Base-by-base conservation (phyloP, 2,888 invertebrate genomes). In the Acronicta leporina region DNA sequence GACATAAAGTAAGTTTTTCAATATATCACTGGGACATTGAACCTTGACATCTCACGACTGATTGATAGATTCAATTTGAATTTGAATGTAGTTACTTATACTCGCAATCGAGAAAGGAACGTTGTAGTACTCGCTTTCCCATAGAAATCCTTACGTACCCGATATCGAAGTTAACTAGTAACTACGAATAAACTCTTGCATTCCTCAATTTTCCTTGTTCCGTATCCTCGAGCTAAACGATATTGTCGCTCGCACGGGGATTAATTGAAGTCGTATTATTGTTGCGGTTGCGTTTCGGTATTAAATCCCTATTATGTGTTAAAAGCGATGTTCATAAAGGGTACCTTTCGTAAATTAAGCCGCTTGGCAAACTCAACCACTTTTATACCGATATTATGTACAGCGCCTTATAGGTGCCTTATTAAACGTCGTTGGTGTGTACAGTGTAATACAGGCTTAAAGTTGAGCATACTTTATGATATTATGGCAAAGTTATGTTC, bases 261-360 rank as follows among this genome's bases (percentile, higher is more conserved):
- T 57, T 70, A 76, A 73, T 73, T 62, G 59, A 70, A 66, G 73
- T 58, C 57, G 42, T 62, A 71, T 75, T 63, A 62, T 65, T 55
- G 58, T 64, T 46, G 76, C 65, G 79, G 61, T 59, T 50, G 35
- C 45, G 61, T 63, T 73, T 56, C 41, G 42, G 57, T 68, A 75
- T 63, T 69, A 68, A 69, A 69, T 69, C 49, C 56, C 60, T 61
- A 69, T 79, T 73, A 67, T 57, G 62, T 57, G 60, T 63, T 63
- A 68, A 73, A 72, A 61, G 61, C 73, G 50, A 51, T 58, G 50
- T 51, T 60, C 49, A 63, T 49, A 44, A 40, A 30, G 46, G 45
- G 27, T 48, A 15, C 16, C 50, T 60, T 55, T 41, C 35, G 47
- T 30, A 33, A 43, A 74, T 61, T 57, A 61, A 41, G 27, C 45